Evolutionary conservation across 2,113 vertebrate genomes (phyloP), one percentile per base, ranked within the genome.

Genomic region (Python bivittatus): DNA sequence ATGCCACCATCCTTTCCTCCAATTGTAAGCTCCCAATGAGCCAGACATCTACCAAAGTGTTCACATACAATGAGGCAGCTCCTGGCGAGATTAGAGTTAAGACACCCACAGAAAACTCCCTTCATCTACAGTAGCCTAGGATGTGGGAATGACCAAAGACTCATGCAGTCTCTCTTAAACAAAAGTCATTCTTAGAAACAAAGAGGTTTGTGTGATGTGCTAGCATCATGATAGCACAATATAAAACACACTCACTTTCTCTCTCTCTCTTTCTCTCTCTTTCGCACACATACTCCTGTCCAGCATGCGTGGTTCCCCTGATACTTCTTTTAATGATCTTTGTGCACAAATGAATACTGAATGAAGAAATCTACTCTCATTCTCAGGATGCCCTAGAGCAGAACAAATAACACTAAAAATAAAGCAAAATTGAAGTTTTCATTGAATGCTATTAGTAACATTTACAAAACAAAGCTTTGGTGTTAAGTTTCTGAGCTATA

Each of bases 61-160:
- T 96, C 96, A 96, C 96, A 96, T 95, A 97, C 96, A 97, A 97
- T 97, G 95, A 96, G 95, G 96, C 96, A 95, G 95, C 96, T 97
- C 97, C 97, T 96, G 96, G 96, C 95, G 96, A 97, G 97, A 97
- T 96, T 96, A 96, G 89, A 96, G 94, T 95, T 96, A 96, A 96
- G 96, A 96, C 96, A 97, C 96, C 79, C 95, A 96, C 95, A 96
- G 96, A 96, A 89, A 97, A 96, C 95, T 96, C 96, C 95, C 96
- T 96, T 96, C 96, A 95, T 96, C 95, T 96, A 97, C 96, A 96
- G 96, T 97, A 97, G 97, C 96, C 96, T 97, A 97, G 97, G 96
- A 97, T 97, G 97, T 97, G 96, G 96, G 96, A 97, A 97, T 97
- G 97, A 96, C 96, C 96, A 97, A 96, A 97, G 97, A 97, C 96